These are phyloP conservation scores for Pseudomyrmex cubaensis DNA, from an alignment of 1,140 invertebrate species.

Conservation along the genomic window DNA sequence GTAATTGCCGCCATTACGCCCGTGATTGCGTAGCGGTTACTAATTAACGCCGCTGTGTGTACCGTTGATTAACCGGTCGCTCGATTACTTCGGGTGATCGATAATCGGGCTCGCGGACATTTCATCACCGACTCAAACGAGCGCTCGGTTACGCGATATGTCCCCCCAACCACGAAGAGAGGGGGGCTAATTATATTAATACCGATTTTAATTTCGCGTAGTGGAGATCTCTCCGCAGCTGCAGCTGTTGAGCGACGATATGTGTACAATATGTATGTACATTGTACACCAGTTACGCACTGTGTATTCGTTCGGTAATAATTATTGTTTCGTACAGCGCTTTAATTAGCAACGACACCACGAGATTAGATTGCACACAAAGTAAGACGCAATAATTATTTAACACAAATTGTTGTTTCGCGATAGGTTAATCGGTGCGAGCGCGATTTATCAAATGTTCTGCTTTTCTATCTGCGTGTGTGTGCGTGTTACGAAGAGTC, in stretches of 20 bases:
- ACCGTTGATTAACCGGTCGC: conserved; percentile 39
- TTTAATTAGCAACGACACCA: conserved; percentile 23
- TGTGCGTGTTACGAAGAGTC: not conserved
- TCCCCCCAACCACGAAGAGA: not conserved
- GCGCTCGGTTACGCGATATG: conserved; percentile 20
- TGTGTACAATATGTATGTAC: not conserved
- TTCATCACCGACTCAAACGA: conserved; percentile 44
- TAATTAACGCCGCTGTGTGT: conserved; percentile 44
- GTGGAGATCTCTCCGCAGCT: not conserved
- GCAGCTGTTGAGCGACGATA: not conserved
- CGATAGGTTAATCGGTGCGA: conserved; percentile 20
- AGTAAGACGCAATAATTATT: conserved; percentile 19
- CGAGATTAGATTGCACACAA: conserved; percentile 33
- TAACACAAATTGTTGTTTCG: conserved; percentile 31
- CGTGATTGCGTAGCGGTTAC: conserved; percentile 40
- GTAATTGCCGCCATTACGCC: conserved; percentile 49
- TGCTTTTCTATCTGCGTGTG: not conserved
- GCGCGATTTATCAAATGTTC: conserved; percentile 1
- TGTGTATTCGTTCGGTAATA: not conserved
- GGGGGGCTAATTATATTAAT: not conserved
- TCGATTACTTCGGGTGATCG: conserved; percentile 41
- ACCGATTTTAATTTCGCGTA: conserved; percentile 14
- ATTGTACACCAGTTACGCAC: too few relatives aligned
- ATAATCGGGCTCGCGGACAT: conserved; percentile 32
- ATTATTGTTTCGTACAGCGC: conserved; percentile 9